Base-by-base conservation (phyloP, 2,113 vertebrate species). In the Salvator merianae region DNA sequence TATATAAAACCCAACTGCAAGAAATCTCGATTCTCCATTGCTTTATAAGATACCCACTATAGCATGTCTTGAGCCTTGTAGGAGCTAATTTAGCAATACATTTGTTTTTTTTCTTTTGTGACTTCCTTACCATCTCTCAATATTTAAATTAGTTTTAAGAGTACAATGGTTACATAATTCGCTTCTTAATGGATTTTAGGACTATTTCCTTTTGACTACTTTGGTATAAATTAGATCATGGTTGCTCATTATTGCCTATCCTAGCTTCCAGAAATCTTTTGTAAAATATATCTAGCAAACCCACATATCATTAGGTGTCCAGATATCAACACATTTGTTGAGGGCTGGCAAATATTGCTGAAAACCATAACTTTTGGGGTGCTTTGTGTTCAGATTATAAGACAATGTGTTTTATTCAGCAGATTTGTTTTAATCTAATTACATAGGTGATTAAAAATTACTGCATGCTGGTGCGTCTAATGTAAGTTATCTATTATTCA, bases 401-500 rank as follows among this genome's bases (percentile, higher is more conserved):
- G 81, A 96, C 91, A 94, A 94, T 95, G 92, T 93, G 93, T 93
- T 96, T 96, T 95, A 94, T 95, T 95, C 94, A 94, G 92, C 92
- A 95, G 90, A 95, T 96, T 95, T 95, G 87, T 96, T 96, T 95
- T 94, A 95, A 95, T 95, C 93, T 96, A 96, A 96, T 97, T 97
- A 96, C 89, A 91, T 94, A 95, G 94, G 94, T 96, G 94, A 96
- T 95, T 94, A 96, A 96, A 95, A 96, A 95, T 95, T 94, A 92
- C 91, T 93, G 93, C 93, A 95, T 96, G 94, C 90, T 95, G 90
- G 94, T 96, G 92, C 94, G 96, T 95, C 93, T 96, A 96, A 97
- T 96, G 93, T 95, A 95, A 95, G 93, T 95, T 96, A 97, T 97
- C 95, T 95, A 97, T 97, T 96, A 96, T 97, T 96, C 95, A 96